These are phyloP conservation scores for Cotesia congregata DNA, from an alignment of 2,888 invertebrate species.

Conservation along the genomic window DNA sequence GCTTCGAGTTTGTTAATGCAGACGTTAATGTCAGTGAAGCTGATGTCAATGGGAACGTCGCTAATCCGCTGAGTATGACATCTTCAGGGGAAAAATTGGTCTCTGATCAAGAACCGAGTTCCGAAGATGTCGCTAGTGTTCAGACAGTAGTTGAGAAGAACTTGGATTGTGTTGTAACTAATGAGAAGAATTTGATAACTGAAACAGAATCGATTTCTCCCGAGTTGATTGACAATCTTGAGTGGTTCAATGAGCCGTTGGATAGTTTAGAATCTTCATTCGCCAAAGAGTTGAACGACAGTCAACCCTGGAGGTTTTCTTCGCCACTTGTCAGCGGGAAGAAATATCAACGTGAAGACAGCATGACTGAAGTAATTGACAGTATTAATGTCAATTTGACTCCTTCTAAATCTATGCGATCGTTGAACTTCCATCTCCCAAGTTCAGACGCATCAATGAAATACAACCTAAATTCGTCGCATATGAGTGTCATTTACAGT, in stretches of 20 bases:
- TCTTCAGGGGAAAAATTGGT: background rate
- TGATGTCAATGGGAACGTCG: background rate
- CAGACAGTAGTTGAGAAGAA: conserved; percentile 18
- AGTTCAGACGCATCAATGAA: conserved; percentile 55
- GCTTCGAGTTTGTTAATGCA: background rate
- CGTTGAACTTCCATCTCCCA: conserved; percentile 46
- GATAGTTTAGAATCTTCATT: conserved; percentile 28
- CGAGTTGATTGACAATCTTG: background rate
- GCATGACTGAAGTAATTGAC: conserved; percentile 56
- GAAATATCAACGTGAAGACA: conserved; percentile 50
- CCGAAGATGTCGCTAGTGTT: conserved; percentile 3
- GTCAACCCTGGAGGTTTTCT: conserved; percentile 32
- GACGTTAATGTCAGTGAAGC: background rate
- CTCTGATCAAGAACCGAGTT: background rate
- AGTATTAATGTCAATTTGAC: conserved; percentile 54
- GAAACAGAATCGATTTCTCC: background rate
- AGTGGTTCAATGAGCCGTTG: conserved; percentile 21
- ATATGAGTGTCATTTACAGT: conserved; percentile 62
- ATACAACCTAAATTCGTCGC: conserved; percentile 58
- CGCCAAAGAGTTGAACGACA: conserved; percentile 18
- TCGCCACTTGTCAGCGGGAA: conserved; percentile 16
- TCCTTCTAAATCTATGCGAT: conserved; percentile 50
- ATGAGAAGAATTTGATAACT: background rate
- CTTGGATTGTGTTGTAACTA: background rate
- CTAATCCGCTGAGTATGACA: background rate